Base-by-base conservation (phyloP, 2,113 vertebrate genomes). In the Neogobius melanostomus region DNA sequence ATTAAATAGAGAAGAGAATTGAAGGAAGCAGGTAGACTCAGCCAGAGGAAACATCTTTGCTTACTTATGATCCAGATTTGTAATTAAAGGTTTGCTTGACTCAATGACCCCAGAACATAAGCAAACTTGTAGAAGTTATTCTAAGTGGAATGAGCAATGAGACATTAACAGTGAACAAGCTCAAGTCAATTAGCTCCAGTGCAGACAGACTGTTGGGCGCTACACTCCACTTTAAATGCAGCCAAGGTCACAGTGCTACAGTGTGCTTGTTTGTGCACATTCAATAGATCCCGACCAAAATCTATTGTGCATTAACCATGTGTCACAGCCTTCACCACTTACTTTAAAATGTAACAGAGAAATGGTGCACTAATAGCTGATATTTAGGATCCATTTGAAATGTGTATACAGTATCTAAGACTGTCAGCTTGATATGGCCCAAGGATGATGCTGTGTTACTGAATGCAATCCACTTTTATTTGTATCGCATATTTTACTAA, bases 21-120 rank as follows among this genome's bases (percentile, higher is more conserved):
- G 43, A 17, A 49, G 42, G 49, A 51, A 59, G 47, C 14, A 43
- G 66, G 17, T 28, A n/a, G 61, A 52, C 21, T 44, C 51, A 69
- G 68, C 60, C 45, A 74, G 68, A 70, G 85, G 79, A 83, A 76
- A 53, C 57, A 78, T 5, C 77, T 79, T 89, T 90, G 88, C 84
- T 88, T 84, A 89, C 84, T 80, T 82, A 79, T 53, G 57, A 84
- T 79, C 69, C 28, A 14, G 56, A 53, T 68, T 81, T 17, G 14
- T 89, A 90, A 91, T 90, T 88, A 91, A 90, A 86, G 85, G 83
- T 75, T 84, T 83, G 67, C 82, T 85, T 79, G 82, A 86, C 89
- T 89, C 83, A 89, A 90, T 87, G 87, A 91, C 82, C 88, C 79
- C 72, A 52, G 76, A 85, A 85, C 79, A 85, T 85, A 89, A 89